Evolutionary conservation across 2,113 vertebrate genomes (phyloP).

Genomic region (Salvelinus alpinus): DNA sequence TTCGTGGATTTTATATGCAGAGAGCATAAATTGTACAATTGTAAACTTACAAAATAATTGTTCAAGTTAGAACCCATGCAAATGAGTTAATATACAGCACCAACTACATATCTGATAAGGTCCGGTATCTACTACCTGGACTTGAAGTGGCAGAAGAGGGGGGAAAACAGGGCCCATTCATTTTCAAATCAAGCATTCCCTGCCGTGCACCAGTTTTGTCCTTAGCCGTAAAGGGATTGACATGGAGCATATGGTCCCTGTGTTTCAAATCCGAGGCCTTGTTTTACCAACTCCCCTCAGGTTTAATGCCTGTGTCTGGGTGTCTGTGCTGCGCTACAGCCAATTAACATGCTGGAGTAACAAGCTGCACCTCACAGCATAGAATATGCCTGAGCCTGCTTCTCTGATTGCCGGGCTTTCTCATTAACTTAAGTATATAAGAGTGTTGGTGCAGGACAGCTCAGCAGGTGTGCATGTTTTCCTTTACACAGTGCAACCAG

Average conservation of each 20-base stretch:
- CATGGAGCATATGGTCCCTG: not conserved
- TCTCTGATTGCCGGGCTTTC: constrained; percentile 25
- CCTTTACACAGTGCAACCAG: constrained; percentile 47
- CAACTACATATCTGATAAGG: too few species aligned
- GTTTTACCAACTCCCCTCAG: not conserved
- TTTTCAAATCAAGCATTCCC: constrained; percentile 1
- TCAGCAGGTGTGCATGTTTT: constrained; percentile 41
- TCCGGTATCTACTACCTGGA: too few species aligned
- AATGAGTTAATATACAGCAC: too few species aligned
- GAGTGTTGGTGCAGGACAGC: not conserved
- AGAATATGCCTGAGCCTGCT: not conserved
- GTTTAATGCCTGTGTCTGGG: not conserved
- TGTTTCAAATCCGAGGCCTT: not conserved
- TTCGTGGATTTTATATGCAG: too few species aligned
- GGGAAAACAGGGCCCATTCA: not conserved
- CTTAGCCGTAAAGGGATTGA: not conserved
- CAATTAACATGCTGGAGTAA: not conserved
- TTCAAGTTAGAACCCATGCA: too few species aligned
- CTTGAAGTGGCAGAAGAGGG: constrained; percentile 42
- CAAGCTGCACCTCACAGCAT: not conserved
- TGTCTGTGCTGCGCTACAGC: not conserved
- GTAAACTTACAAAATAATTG: too few species aligned
- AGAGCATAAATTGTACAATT: too few species aligned
- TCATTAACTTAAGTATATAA: constrained; percentile 55
- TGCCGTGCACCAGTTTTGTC: not conserved